A percentile compares a stretch with the other conserved stretches of the same genome.
These are phyloP conservation scores for Diadumene lineata DNA, from an alignment of 92 coral and sea anemone genomes.

Conservation along the genomic window DNA sequence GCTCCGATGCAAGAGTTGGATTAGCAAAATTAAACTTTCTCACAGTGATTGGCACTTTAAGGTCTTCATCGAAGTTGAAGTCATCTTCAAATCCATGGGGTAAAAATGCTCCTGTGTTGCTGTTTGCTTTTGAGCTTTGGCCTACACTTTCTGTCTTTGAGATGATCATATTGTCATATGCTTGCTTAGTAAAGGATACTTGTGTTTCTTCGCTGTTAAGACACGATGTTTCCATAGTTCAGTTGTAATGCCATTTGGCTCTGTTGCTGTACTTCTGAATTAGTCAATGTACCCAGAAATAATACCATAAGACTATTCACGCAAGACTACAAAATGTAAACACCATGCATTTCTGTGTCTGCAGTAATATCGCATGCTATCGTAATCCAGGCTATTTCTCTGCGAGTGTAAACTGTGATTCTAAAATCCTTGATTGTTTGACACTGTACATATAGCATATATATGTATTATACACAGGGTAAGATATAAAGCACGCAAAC, in stretches of 20 bases:
- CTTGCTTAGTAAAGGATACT: neutral
- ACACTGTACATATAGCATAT: neutral
- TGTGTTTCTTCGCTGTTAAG: neutral
- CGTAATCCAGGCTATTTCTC: neutral
- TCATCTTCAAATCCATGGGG: neutral
- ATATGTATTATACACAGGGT: too few species aligned
- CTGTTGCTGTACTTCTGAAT: too few species aligned
- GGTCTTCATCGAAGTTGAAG: slow-evolving; percentile 11
- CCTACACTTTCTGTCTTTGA: neutral
- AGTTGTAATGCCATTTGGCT: too few species aligned
- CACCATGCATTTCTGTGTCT: neutral
- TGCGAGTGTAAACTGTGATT: neutral
- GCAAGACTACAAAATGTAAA: neutral
- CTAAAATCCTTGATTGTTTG: neutral
- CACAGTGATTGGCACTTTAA: neutral
- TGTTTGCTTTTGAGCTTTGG: neutral
- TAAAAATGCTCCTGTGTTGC: neutral
- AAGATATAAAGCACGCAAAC: neutral
- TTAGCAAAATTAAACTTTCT: slow-evolving; percentile 17
- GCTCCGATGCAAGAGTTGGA: slow-evolving; percentile 13
- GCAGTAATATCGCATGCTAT: neutral
- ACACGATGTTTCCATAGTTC: slow-evolving; percentile 2
- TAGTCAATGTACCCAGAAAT: too few species aligned
- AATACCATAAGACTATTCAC: too few species aligned
- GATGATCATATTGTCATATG: neutral